These are phyloP conservation scores for Lysandra coridon DNA, from an alignment of 2,888 invertebrate genomes.

Conservation along the genomic window DNA sequence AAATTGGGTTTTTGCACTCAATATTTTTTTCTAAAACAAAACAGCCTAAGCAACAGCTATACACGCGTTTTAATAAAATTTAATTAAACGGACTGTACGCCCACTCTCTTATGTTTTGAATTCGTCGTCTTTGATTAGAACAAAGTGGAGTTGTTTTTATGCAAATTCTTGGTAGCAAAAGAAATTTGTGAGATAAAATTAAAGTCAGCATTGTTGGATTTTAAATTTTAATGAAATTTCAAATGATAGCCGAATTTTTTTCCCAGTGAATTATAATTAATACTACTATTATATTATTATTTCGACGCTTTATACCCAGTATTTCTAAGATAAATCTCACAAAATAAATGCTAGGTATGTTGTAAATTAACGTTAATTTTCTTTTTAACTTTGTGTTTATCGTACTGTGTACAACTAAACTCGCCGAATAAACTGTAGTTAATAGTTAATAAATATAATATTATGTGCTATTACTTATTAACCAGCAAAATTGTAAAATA, in stretches of 20 bases:
- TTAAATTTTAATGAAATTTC: background rate
- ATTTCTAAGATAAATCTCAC: too few species aligned
- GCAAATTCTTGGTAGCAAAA: slow-evolving; percentile 4
- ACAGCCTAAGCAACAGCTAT: background rate
- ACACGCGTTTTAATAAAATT: background rate
- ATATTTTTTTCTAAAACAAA: background rate
- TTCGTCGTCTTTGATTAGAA: slow-evolving; percentile 13
- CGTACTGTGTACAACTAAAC: too few species aligned
- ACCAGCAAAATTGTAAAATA: background rate
- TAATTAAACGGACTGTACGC: background rate
- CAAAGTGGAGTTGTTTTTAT: background rate
- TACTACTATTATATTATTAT: too few species aligned
- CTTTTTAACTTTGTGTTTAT: too few species aligned
- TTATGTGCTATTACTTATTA: too few species aligned
- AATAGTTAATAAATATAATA: too few species aligned
- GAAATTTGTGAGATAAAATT: background rate
- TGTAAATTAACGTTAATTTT: too few species aligned
- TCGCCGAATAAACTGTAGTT: too few species aligned
- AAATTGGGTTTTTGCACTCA: too few species aligned
- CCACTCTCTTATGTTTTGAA: slow-evolving; percentile 4
- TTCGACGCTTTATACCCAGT: too few species aligned
- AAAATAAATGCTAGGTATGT: too few species aligned
- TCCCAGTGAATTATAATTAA: too few species aligned
- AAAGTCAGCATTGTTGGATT: background rate
- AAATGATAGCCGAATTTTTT: background rate